Evolutionary conservation across 1,140 invertebrate species (phyloP), one percentile per base, ranked within the genome.

Genomic region (Bombus vancouverensis): DNA sequence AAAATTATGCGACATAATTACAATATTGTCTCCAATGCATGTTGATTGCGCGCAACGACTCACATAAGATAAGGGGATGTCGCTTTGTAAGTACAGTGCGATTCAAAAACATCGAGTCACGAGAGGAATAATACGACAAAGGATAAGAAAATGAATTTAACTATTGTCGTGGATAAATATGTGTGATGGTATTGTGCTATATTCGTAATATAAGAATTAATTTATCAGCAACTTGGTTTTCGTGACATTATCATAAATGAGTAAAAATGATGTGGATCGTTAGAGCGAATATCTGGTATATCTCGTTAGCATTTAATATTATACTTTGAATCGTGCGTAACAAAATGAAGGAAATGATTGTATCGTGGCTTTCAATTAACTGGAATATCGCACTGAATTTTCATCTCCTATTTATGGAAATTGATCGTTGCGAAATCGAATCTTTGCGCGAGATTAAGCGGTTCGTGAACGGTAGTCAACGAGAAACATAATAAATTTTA

Each of bases 1-100:
- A 72, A 82, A 74, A 81, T 81, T 28, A 32, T 15, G 37, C n/a
- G n/a, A 18, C 10, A 59, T 22, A 39, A 83, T 83, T 83, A 18
- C 34, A 66, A 75, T 22, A n/a, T 62, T 34, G 37, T 44, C 32
- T 39, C 6, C 34, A 57, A 57, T 57, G 34, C 28, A 10, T 22
- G 32, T 65, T 22, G 76, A 72, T 44, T 39, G 68, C 9, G 22
- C 9, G 37, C 37, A 25, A 37, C 68, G 2, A 39, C 18, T 70
- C 37, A 39, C 42, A 13, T 37, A 4, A 32, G 65, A 32, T 68
- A 53, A 68, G 42, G 37, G 77, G 32, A 68, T 37, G 66, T 37
- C 18, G 15, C 0, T 70, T 70, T 70, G 66, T 12, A 39, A 25
- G 28, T 53, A 53, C 6, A 22, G 6, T 22, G 47, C 18, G 47